Evolutionary conservation across 2,113 vertebrate genomes (phyloP).

Genomic region (Pristiophorus japonicus): DNA sequence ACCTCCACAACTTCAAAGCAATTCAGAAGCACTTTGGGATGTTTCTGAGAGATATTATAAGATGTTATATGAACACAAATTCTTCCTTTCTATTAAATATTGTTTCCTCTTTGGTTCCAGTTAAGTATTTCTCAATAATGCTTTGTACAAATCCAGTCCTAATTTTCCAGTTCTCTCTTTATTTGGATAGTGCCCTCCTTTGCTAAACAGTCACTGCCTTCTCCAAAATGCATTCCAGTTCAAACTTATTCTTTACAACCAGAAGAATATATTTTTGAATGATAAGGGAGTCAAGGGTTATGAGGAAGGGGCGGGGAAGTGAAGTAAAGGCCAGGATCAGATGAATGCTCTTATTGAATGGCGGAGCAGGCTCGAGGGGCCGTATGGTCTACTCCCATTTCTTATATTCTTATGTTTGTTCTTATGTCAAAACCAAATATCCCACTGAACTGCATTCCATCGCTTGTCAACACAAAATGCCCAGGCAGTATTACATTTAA

Average conservation of each 20-base stretch:
- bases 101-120: neutral
- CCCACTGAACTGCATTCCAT: neutral
- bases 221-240: neutral
- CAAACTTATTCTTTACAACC: neutral
- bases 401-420: no score
- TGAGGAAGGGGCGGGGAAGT: no score
- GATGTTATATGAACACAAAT: neutral
- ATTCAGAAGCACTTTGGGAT: neutral
- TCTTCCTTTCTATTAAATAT: neutral
- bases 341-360: no score
- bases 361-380: no score
- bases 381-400: no score
- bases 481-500: neutral
- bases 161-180: neutral
- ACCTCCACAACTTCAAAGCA: neutral
- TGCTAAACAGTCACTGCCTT: neutral
- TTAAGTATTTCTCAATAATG: neutral
- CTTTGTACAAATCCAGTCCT: neutral
- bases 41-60: neutral
- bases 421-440: neutral
- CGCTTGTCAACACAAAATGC: neutral
- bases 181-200: neutral
- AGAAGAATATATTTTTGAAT: no score
- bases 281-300: no score
- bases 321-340: no score